A percentile compares a stretch with the other conserved stretches of the same genome.
These are phyloP conservation scores for Styela clava DNA, from an alignment of 23 tunicate species.

Conservation along the genomic window DNA sequence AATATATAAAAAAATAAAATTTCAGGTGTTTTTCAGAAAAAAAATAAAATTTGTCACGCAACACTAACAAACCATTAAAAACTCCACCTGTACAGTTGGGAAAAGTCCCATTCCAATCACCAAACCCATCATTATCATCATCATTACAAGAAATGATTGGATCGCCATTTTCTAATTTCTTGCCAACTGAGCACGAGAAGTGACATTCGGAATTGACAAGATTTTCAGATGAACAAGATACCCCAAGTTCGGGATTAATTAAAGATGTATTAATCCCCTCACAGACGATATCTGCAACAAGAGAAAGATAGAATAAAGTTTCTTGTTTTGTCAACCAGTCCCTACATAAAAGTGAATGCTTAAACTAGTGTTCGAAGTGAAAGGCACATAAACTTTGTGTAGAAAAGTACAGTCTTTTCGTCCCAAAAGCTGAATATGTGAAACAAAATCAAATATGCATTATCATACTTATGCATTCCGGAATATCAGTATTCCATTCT, in stretches of 20 bases:
- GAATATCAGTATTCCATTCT: background rate
- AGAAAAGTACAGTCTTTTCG: too few relatives aligned
- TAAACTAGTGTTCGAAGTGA: too few relatives aligned
- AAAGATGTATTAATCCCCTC: background rate
- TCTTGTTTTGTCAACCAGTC: too few relatives aligned
- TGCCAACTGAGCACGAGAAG: conserved; percentile 17
- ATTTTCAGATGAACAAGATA: conserved; percentile 15
- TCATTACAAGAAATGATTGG: conserved; percentile 3
- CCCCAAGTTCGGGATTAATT: background rate
- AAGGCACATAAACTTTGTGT: too few relatives aligned
- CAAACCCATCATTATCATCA: conserved; percentile 14
- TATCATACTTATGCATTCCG: background rate
- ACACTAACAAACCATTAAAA: too few relatives aligned
- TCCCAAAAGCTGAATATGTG: too few relatives aligned
- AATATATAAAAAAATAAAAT: too few relatives aligned
- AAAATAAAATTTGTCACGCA: too few relatives aligned
- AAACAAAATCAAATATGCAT: too few relatives aligned
- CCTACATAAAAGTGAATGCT: too few relatives aligned
- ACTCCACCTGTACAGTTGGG: conserved; percentile 16
- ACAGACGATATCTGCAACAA: background rate
- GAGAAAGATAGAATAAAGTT: too few relatives aligned
- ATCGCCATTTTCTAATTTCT: conserved; percentile 9
- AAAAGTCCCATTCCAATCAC: conserved; percentile 8
- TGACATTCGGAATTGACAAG: conserved; percentile 1
- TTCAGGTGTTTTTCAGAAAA: too few relatives aligned